These are phyloP conservation scores for Sinocyclocheilus anshuiensis DNA, from an alignment of 2,113 vertebrate species.

Conservation along the genomic window DNA sequence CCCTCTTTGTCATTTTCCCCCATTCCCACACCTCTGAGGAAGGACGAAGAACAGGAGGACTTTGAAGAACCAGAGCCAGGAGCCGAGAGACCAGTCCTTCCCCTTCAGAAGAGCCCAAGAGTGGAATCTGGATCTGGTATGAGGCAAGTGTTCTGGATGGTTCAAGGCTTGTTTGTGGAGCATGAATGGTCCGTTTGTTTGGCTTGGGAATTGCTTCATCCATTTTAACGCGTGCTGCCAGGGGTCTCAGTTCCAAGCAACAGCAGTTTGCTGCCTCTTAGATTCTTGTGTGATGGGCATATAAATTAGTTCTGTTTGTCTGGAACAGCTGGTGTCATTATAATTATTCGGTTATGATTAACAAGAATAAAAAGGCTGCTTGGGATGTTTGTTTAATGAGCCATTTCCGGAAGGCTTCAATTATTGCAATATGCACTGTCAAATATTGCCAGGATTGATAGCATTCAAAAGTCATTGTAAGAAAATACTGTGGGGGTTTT, in stretches of 20 bases:
- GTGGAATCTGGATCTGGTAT: slow-evolving; percentile 72
- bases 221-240: slow-evolving; percentile 2
- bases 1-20: slow-evolving; percentile 45
- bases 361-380: slow-evolving; percentile 6
- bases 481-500: not conserved
- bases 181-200: slow-evolving; percentile 53
- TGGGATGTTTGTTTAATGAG: slow-evolving; percentile 15
- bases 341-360: slow-evolving; percentile 30
- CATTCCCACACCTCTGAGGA: slow-evolving; percentile 8
- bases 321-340: slow-evolving; percentile 28
- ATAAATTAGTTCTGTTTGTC: slow-evolving; percentile 36
- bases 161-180: slow-evolving; percentile 45
- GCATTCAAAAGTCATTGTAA: not conserved
- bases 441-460: not conserved
- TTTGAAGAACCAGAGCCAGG: slow-evolving; percentile 64
- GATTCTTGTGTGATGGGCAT: slow-evolving; percentile 44
- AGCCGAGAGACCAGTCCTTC: slow-evolving; percentile 59
- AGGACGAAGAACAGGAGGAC: slow-evolving; percentile 35
- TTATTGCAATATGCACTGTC: not conserved
- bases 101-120: slow-evolving; percentile 35
- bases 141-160: slow-evolving; percentile 73
- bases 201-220: slow-evolving; percentile 43
- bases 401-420: not conserved
- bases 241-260: slow-evolving; percentile 33
- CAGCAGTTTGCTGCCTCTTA: slow-evolving; percentile 16